A percentile compares a stretch with the other conserved stretches of the same genome.
Conservation (phyloP, 1,140 invertebrate genomes). For the Danaus melanippus region DNA sequence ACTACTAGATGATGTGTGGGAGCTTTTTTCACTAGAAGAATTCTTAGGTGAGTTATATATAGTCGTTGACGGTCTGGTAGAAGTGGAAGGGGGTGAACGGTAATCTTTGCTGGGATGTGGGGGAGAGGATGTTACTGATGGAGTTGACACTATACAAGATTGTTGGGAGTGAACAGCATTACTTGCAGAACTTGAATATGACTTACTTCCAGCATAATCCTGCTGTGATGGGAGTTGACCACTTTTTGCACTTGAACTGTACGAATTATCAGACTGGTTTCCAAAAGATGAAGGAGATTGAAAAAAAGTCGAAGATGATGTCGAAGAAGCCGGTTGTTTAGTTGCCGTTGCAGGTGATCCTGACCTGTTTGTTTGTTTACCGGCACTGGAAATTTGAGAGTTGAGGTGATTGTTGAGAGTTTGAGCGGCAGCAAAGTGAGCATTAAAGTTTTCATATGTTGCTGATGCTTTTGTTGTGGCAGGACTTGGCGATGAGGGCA, state of each 20-base stretch:
- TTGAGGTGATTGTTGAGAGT: constrained; percentile 76
- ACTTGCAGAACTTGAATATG: constrained; percentile 73
- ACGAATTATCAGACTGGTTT: constrained; percentile 71
- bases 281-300: constrained; percentile 74
- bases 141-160: constrained; percentile 80
- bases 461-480: constrained; percentile 72
- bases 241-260: constrained; percentile 73
- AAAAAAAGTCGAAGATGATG: constrained; percentile 75
- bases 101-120: constrained; percentile 76
- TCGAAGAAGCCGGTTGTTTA: constrained; percentile 73
- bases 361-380: constrained; percentile 70
- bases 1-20: constrained; percentile 42
- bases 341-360: constrained; percentile 73
- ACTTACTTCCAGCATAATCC: constrained; percentile 74
- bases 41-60: constrained; percentile 69
- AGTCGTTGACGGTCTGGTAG: constrained; percentile 60
- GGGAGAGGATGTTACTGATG: constrained; percentile 68
- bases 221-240: constrained; percentile 70
- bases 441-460: constrained; percentile 78
- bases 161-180: constrained; percentile 74
- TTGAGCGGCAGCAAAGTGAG: constrained; percentile 77
- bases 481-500: constrained; percentile 76
- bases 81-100: constrained; percentile 65
- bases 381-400: constrained; percentile 72
- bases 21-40: constrained; percentile 55